A percentile compares a stretch with the other conserved stretches of the same genome.
Conservation (phyloP, 2,888 invertebrate genomes). For the Watsonalla cultraria region DNA sequence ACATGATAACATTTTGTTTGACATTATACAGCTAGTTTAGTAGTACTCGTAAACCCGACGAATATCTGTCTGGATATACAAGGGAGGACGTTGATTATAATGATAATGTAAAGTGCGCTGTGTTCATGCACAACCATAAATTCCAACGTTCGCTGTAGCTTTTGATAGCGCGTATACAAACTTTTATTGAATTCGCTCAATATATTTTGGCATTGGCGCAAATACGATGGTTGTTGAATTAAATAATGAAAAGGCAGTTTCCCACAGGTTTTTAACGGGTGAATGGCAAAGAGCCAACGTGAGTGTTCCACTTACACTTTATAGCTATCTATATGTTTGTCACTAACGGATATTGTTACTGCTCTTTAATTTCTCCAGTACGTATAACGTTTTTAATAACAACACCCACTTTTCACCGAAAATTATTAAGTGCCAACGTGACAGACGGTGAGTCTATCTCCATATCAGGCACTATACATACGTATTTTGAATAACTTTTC, state of each 20-base stretch:
- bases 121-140: constrained; percentile 23
- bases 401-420: no score
- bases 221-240: constrained; percentile 69
- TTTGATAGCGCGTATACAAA: constrained; percentile 25
- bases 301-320: constrained; percentile 30
- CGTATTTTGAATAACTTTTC: no score
- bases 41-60: not conserved
- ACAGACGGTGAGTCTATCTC: no score
- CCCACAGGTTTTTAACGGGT: constrained; percentile 61
- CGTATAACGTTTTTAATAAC: constrained; percentile 14
- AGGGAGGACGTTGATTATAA: not conserved
- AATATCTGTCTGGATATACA: not conserved
- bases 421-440: no score
- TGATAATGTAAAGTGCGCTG: not conserved
- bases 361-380: constrained; percentile 11
- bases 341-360: constrained; percentile 21
- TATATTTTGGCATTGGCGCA: constrained; percentile 63
- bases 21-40: not conserved
- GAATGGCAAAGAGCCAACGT: constrained; percentile 61
- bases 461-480: no score
- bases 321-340: constrained; percentile 28
- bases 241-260: constrained; percentile 67
- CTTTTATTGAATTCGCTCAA: constrained; percentile 39
- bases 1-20: not conserved
- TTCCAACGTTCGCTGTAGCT: constrained; percentile 21